Evolutionary conservation across 2,797 vertebrate genomes (phyloP).

Genomic region (Sebastes glaucus): DNA sequence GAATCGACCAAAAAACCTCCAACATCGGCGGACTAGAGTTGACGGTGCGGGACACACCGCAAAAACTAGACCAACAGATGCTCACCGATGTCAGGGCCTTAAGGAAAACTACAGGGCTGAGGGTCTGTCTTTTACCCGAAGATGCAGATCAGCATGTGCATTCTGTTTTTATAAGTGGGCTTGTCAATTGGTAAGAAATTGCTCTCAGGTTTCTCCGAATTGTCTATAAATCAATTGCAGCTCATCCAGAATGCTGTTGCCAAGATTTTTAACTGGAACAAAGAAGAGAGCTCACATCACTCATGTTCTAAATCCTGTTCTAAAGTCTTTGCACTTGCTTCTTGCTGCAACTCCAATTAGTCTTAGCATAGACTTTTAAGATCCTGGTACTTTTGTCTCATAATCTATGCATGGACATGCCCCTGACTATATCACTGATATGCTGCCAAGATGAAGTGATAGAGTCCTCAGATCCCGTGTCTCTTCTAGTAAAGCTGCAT

Average conservation of each 20-base stretch:
- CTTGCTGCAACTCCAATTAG: slow-evolving; percentile 9
- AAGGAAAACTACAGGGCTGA: not conserved
- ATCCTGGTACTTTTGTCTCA: not conserved
- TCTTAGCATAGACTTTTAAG: slow-evolving; percentile 25
- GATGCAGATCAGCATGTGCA: not conserved
- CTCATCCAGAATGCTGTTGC: not conserved
- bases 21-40: not conserved
- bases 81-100: not conserved
- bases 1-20: not conserved
- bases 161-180: not conserved
- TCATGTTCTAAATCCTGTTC: not conserved
- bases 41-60: not conserved
- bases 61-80: not conserved
- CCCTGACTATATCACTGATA: not conserved
- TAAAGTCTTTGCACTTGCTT: not conserved
- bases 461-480: not conserved
- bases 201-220: not conserved
- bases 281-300: not conserved
- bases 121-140: not conserved
- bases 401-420: not conserved
- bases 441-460: not conserved
- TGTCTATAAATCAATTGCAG: not conserved
- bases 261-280: not conserved
- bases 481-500: not conserved
- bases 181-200: not conserved